A percentile compares a stretch with the other conserved stretches of the same genome.
Conservation (phyloP, 2,888 invertebrate genomes). For the Limnephilus rhombicus region DNA sequence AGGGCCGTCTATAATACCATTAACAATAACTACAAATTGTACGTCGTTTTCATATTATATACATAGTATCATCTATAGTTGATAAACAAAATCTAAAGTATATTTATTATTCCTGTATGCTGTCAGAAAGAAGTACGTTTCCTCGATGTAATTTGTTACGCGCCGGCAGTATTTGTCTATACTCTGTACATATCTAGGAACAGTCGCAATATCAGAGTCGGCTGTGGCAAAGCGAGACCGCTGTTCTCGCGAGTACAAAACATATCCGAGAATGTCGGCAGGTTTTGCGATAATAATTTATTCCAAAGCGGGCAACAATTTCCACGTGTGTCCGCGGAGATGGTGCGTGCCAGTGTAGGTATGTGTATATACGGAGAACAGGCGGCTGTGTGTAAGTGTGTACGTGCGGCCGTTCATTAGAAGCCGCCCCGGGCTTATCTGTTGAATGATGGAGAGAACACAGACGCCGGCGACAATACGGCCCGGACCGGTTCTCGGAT, state of each 20-base stretch:
- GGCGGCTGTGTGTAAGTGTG: not conserved
- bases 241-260: conserved; percentile 16
- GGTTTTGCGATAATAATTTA: conserved; percentile 31
- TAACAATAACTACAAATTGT: not conserved
- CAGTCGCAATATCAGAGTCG: not conserved
- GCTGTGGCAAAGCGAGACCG: not conserved
- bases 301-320: conserved; percentile 30
- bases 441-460: conserved; percentile 40
- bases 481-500: conserved; percentile 50
- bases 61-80: not conserved
- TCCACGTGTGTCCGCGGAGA: conserved; percentile 38
- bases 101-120: not conserved
- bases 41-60: not conserved
- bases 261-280: conserved; percentile 30
- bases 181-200: not conserved
- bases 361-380: not conserved
- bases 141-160: not conserved
- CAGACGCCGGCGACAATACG: conserved; percentile 52
- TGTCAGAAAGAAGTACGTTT: not conserved
- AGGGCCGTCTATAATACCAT: too few species aligned
- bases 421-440: conserved; percentile 44
- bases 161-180: not conserved
- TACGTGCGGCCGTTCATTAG: conserved; percentile 44
- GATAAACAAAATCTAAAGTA: not conserved
- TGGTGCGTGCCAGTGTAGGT: not conserved